phyloP scores from a whole-genome alignment of 2,888 invertebrate species.

The Choreutis nemorana region DNA sequence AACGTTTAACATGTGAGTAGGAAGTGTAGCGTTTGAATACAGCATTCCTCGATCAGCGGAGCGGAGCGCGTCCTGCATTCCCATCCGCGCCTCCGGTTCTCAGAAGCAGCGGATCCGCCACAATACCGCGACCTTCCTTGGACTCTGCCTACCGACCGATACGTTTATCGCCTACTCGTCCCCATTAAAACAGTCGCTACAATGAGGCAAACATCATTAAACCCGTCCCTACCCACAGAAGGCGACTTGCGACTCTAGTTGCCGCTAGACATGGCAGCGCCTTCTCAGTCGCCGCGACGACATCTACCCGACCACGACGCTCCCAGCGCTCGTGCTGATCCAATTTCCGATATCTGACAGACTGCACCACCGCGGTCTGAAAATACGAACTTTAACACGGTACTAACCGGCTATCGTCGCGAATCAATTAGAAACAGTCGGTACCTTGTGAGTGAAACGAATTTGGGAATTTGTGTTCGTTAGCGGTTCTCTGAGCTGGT shows the following conservation, averaged over 20 bases:
- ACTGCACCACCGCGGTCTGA: conserved; percentile 20
- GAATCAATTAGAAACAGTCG: conserved; percentile 35
- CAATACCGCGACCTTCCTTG: conserved; percentile 18
- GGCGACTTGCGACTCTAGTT: conserved; percentile 19
- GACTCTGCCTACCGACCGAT: conserved; percentile 25
- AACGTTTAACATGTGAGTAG: no score
- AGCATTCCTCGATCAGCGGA: conserved; percentile 26
- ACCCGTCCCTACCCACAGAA: conserved; percentile 34
- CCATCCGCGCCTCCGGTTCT: conserved; percentile 43
- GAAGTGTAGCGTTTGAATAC: no score
- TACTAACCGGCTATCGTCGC: conserved; percentile 16
- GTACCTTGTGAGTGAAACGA: conserved; percentile 32
- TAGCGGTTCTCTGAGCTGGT: conserved; percentile 31
- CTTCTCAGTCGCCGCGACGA: conserved; percentile 50
- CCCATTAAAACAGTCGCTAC: conserved; percentile 38
- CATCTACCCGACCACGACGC: conserved; percentile 45
- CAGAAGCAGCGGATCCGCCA: conserved; percentile 39
- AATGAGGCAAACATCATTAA: conserved; percentile 48
- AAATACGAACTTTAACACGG: conserved; percentile 15
- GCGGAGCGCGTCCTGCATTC: conserved; percentile 41
- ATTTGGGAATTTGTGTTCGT: conserved; percentile 37
- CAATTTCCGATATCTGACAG: no score
- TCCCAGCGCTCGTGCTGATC: conserved; percentile 24
- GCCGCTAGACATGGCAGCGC: conserved; percentile 14
- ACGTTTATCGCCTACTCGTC: conserved; percentile 41